Percentiles rank a stretch among this genome's conserved stretches.
Conservation (phyloP, 1,140 invertebrate genomes). For the Tetramorium parvispinum region DNA sequence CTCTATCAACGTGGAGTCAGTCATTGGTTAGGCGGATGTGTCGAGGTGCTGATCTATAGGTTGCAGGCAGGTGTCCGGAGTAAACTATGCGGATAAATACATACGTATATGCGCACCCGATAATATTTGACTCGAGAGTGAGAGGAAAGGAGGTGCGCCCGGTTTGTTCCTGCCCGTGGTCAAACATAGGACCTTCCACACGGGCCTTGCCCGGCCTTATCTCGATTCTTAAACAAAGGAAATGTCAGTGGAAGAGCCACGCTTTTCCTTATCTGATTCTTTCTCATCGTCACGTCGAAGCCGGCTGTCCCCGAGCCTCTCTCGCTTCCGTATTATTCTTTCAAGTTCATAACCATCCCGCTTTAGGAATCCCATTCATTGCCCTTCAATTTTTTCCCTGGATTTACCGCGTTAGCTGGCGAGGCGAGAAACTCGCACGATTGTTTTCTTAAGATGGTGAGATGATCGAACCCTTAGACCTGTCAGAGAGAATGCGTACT, state of each 20-base stretch:
- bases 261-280: conserved; percentile 72
- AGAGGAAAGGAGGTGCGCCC: conserved; percentile 69
- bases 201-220: conserved; percentile 62
- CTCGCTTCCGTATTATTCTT: conserved; percentile 74
- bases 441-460: conserved; percentile 57
- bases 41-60: conserved; percentile 34
- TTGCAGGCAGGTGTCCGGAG: conserved; percentile 42
- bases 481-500: conserved; percentile 5
- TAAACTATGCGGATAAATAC: conserved; percentile 61
- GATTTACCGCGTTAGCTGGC: neutral
- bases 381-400: neutral
- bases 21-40: neutral
- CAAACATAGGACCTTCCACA: conserved; percentile 65
- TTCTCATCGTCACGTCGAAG: conserved; percentile 39
- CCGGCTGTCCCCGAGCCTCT: conserved; percentile 2
- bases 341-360: conserved; percentile 19
- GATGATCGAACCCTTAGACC: conserved; percentile 27
- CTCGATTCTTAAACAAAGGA: conserved; percentile 76
- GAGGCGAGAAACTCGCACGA: neutral
- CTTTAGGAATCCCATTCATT: neutral
- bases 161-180: conserved; percentile 74
- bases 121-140: conserved; percentile 70
- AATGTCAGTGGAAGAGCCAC: conserved; percentile 57
- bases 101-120: conserved; percentile 40
- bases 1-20: neutral